Evolutionary conservation across 2,888 invertebrate species (phyloP).

Genomic region (Orthosia cruda): DNA sequence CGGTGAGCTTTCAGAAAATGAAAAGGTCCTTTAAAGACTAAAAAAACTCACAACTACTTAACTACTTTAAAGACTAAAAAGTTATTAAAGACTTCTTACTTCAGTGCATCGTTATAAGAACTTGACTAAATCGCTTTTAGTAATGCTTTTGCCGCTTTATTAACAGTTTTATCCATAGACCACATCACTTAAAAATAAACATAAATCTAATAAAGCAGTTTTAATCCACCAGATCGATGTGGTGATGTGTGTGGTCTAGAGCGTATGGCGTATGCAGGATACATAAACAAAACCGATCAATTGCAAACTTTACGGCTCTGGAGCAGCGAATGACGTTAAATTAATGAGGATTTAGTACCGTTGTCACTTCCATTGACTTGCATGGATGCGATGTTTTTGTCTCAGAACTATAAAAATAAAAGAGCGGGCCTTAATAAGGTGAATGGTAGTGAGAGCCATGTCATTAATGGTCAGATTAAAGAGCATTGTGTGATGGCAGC

Average conservation of each 20-base stretch:
- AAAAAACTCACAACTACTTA: too few species aligned
- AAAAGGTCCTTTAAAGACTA: neutral
- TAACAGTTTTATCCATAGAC: neutral
- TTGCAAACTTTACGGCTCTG: constrained; percentile 54
- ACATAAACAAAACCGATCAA: constrained; percentile 58
- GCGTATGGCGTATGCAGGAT: constrained; percentile 20
- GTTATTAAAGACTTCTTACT: neutral
- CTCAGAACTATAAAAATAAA: constrained; percentile 73
- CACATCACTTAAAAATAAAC: neutral
- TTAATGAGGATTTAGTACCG: constrained; percentile 66
- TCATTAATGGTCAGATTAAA: constrained; percentile 77
- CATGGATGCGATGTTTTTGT: constrained; percentile 76
- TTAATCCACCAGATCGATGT: constrained; percentile 2
- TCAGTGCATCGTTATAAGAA: neutral
- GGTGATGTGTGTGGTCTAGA: constrained; percentile 34
- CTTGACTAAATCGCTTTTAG: neutral
- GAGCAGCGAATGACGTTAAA: constrained; percentile 55
- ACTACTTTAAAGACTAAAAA: too few species aligned
- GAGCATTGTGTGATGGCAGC: constrained; percentile 56
- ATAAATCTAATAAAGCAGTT: constrained; percentile 7
- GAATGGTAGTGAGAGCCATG: constrained; percentile 70
- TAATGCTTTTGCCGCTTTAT: neutral
- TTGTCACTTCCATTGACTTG: constrained; percentile 78
- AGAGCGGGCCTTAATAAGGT: constrained; percentile 77
- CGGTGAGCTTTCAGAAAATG: constrained; percentile 35